Evolutionary conservation across 2,797 vertebrate genomes (phyloP), one percentile per base, ranked within the genome.

Genomic region (Pygocentrus nattereri): DNA sequence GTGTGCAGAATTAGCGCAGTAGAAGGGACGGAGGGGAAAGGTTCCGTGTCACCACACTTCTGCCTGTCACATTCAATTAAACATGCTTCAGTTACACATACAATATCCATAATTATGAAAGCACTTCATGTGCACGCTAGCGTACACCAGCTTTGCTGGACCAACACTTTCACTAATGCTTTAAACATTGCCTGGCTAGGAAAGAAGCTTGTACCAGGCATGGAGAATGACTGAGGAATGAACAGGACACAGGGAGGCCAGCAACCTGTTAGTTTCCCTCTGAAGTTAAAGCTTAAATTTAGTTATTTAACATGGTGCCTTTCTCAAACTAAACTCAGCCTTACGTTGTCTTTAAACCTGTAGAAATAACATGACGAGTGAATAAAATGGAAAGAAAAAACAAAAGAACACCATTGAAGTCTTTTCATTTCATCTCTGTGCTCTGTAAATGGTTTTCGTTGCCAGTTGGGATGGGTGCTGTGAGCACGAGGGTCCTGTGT

Each of bases 401-500:
- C n/a, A n/a, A 58, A 44, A 6, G 41, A 44, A 41, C 8, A 8
- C n/a, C n/a, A n/a, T 12, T n/a, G 11, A 25, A 12, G 8, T 18
- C 67, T 38, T 59, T 52, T 18, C 21, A 49, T 67, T 74, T 21
- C 21, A 62, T 23, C 12, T 50, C 44, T 65, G n/a, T 27, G 59
- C 49, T 58, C 54, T 21, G 16, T 54, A 54, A 54, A 71, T 34
- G 58, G 23, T 64, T 44, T 44, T 47, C 62, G 49, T 59, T 74
- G 31, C 47, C 5, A 61, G 31, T 31, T 16, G 52, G n/a, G 44
- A 21, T 1, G 58, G 58, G 8, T 41, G 56, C 59, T 38, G n/a
- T 72, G 90, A 88, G 85, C 77, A 88, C 85, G 61, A 27, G 74
- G 25, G 84, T 80, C 83, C 79, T 88, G 79, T 88, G 85, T 91